Evolutionary conservation across 2,113 vertebrate species (phyloP).

Genomic region (Lophotis ruficrista): DNA sequence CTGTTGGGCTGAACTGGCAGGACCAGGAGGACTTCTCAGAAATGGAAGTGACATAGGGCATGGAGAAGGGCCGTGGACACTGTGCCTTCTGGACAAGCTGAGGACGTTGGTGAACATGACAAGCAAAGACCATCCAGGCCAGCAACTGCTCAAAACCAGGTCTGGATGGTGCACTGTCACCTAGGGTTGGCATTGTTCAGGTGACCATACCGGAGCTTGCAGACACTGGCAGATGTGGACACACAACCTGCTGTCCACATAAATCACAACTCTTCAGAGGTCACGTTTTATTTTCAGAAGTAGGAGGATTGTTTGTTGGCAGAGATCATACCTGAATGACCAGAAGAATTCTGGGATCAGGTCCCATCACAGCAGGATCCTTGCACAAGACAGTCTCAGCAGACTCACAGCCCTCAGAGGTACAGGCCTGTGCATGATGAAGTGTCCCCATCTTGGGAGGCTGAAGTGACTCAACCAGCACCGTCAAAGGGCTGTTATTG

Average conservation of each 20-base stretch:
- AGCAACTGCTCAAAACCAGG: not conserved
- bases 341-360: constrained; percentile 26
- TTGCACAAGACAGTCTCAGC: constrained; percentile 36
- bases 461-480: constrained; percentile 54
- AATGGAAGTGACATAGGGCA: too few species aligned
- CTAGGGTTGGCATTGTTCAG: not conserved
- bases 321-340: not conserved
- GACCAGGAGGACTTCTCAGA: too few species aligned
- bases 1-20: too few species aligned
- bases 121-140: not conserved
- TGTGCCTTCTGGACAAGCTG: not conserved
- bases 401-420: constrained; percentile 20
- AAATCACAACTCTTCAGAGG: not conserved
- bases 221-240: not conserved
- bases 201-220: not conserved
- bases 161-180: not conserved
- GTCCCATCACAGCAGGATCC: constrained; percentile 15
- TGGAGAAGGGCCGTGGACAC: too few species aligned
- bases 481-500: constrained; percentile 44
- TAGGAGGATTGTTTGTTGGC: not conserved
- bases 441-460: constrained; percentile 47
- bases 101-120: not conserved
- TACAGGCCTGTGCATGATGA: constrained; percentile 38
- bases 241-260: not conserved
- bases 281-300: not conserved